These are phyloP conservation scores for Grammomys surdaster DNA, from an alignment of 2,113 vertebrate genomes.

Conservation along the genomic window DNA sequence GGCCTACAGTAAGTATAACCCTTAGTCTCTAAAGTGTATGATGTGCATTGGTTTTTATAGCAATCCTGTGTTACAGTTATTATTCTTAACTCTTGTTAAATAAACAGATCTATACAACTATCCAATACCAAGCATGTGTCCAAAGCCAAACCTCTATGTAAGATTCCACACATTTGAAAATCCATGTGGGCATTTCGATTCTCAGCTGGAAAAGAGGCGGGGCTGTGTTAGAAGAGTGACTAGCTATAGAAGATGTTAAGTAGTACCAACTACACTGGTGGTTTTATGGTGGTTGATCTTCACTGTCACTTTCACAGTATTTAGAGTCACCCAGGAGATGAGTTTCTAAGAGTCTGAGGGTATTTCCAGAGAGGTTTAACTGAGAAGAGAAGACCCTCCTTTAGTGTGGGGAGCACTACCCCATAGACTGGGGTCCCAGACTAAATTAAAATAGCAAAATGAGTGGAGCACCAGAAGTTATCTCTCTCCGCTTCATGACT, in stretches of 20 bases:
- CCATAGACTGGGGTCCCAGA: background rate
- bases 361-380: background rate
- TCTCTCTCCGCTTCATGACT: background rate
- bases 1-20: background rate
- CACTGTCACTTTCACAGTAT: background rate
- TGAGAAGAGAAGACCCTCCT: background rate
- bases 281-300: background rate
- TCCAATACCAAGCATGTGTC: background rate
- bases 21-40: background rate
- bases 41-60: background rate
- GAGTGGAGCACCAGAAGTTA: background rate
- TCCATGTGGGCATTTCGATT: background rate
- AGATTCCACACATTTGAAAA: conserved; percentile 2
- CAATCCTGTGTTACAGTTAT: background rate
- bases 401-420: background rate
- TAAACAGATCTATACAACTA: background rate
- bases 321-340: background rate
- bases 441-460: background rate
- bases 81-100: background rate
- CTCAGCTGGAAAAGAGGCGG: background rate
- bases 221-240: background rate
- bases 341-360: background rate
- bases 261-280: background rate
- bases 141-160: background rate
- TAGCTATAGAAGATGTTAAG: too few species aligned